A percentile compares a stretch with the other conserved stretches of the same genome.
Conservation (phyloP, 2,888 invertebrate genomes). For the Sinodicranocentrus sp. region DNA sequence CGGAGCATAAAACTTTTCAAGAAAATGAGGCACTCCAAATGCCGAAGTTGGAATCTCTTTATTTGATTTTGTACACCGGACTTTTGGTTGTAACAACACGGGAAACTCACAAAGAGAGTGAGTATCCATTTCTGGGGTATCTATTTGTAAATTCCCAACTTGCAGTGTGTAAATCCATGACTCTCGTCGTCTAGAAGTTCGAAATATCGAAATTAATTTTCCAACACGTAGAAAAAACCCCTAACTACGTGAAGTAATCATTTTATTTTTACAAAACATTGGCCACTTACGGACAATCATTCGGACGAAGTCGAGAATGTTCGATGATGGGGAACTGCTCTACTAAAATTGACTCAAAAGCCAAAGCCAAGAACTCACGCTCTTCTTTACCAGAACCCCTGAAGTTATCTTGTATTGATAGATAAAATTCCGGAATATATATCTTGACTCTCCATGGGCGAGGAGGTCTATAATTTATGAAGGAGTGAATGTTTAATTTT, state of each 20-base stretch:
- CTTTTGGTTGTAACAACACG: constrained; percentile 31
- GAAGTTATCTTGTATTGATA: constrained; percentile 50
- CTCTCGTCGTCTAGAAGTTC: constrained; percentile 65
- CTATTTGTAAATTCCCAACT: constrained; percentile 74
- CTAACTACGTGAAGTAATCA: too few relatives aligned
- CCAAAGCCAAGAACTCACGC: constrained; percentile 45
- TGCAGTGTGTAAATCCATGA: constrained; percentile 54
- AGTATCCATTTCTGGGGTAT: constrained; percentile 59
- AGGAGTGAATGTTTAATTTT: too few relatives aligned
- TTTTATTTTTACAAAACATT: too few relatives aligned
- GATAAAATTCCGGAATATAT: constrained; percentile 49
- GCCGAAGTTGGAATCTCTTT: not conserved
- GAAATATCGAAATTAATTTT: too few relatives aligned
- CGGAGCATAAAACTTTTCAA: constrained; percentile 23
- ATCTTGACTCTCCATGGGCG: constrained; percentile 40
- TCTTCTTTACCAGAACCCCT: not conserved
- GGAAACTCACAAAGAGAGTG: constrained; percentile 29
- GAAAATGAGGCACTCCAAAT: constrained; percentile 34
- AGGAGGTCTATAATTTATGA: too few relatives aligned
- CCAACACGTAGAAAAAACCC: not conserved
- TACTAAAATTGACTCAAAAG: constrained; percentile 41
- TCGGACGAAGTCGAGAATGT: constrained; percentile 45
- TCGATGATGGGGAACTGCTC: constrained; percentile 54
- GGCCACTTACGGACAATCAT: constrained; percentile 53
- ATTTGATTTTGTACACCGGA: not conserved